Conservation (phyloP, 1,140 invertebrate genomes). For the Cydia fagiglandana region DNA sequence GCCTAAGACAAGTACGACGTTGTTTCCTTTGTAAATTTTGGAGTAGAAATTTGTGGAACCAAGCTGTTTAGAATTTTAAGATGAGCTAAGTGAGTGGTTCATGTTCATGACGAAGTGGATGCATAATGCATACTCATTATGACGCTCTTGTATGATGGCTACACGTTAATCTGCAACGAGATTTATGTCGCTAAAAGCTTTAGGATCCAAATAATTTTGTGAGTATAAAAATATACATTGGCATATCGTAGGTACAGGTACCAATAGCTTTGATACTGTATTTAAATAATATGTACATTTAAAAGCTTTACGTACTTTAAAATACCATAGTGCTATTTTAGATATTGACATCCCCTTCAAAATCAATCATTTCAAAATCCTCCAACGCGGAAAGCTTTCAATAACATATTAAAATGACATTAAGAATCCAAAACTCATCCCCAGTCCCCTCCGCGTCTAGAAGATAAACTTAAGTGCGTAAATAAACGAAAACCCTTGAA, state of each 20-base stretch:
- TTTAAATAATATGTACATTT: background rate
- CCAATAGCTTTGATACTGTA: too few relatives aligned
- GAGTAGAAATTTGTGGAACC: background rate
- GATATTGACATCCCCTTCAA: conserved; percentile 19
- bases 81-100: background rate
- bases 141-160: background rate
- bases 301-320: background rate
- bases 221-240: too few relatives aligned
- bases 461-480: conserved; percentile 59
- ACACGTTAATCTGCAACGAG: background rate
- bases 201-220: too few relatives aligned
- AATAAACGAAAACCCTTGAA: conserved; percentile 56
- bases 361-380: conserved; percentile 62
- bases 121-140: conserved; percentile 8
- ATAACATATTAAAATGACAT: conserved; percentile 62
- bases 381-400: conserved; percentile 44
- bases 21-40: background rate
- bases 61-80: conserved; percentile 6
- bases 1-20: background rate
- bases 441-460: conserved; percentile 39
- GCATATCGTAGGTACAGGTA: too few relatives aligned
- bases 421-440: conserved; percentile 46
- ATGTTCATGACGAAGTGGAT: background rate
- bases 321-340: background rate
- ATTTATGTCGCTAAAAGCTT: too few relatives aligned